Conservation (phyloP, 2,888 invertebrate genomes). For the Myathropa florea region DNA sequence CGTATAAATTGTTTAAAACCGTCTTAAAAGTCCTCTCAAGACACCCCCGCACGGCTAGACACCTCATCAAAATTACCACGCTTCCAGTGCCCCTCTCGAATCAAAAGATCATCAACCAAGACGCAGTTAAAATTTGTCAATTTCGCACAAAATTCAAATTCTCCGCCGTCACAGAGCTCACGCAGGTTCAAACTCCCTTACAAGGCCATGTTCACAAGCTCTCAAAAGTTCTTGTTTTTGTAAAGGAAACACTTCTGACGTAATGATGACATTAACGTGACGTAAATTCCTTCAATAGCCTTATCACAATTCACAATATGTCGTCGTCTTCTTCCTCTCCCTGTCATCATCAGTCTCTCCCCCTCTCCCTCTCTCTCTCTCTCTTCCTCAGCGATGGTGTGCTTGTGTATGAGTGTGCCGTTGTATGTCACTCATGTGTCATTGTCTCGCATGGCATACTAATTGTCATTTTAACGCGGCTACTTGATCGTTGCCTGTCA, state of each 20-base stretch:
- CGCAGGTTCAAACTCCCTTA: slow-evolving; percentile 12
- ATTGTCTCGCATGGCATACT: slow-evolving; percentile 55
- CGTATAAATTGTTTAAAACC: neutral
- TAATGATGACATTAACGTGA: slow-evolving; percentile 47
- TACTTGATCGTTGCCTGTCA: slow-evolving; percentile 16
- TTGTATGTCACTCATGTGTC: slow-evolving; percentile 58
- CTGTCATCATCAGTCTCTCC: neutral
- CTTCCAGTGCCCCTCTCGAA: neutral
- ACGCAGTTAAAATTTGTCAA: neutral
- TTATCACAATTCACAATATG: slow-evolving; percentile 64
- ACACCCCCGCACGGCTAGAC: neutral
- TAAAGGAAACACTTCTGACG: slow-evolving; percentile 21
- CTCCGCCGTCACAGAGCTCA: neutral
- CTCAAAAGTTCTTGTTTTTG: neutral
- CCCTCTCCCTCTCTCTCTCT: neutral
- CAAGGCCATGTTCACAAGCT: slow-evolving; percentile 26
- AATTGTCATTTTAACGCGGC: slow-evolving; percentile 37
- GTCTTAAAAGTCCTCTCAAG: neutral
- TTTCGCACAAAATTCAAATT: neutral
- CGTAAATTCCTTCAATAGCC: slow-evolving; percentile 50
- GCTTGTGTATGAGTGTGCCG: neutral
- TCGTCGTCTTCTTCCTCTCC: slow-evolving; percentile 13
- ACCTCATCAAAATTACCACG: neutral
- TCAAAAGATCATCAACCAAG: neutral
- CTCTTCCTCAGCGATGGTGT: neutral